phyloP scores from a whole-genome alignment of 2,113 vertebrate species.

The Dromaius novaehollandiae region DNA sequence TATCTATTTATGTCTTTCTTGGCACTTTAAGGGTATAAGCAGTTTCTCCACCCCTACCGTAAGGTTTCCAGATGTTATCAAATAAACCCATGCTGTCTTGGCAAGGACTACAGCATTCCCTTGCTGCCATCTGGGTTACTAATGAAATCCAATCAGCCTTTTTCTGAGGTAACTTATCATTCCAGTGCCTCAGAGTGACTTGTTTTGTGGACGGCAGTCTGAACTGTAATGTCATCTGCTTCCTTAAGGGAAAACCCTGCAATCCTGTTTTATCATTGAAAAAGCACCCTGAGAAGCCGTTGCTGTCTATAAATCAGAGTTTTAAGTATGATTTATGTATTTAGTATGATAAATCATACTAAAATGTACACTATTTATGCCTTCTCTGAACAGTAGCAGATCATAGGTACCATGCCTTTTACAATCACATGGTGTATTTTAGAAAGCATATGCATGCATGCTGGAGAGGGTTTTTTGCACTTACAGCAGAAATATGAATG shows the following conservation, averaged over 20 bases:
- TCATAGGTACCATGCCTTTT: background rate
- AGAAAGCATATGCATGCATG: background rate
- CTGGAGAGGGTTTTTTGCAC: background rate
- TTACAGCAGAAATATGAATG: background rate
- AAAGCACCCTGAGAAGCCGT: background rate
- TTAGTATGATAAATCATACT: background rate
- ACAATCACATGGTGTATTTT: background rate
- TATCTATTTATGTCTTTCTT: background rate
- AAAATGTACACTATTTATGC: background rate
- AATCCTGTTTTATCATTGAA: background rate
- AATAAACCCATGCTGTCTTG: background rate
- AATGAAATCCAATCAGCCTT: background rate
- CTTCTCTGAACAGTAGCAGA: background rate
- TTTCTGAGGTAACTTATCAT: background rate
- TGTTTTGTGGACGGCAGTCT: background rate
- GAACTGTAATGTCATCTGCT: background rate
- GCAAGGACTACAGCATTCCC: background rate
- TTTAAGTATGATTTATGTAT: background rate
- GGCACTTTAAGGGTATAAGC: background rate
- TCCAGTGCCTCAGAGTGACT: background rate
- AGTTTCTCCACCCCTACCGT: background rate
- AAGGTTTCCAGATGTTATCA: background rate
- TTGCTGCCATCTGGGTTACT: background rate
- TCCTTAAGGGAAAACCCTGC: background rate
- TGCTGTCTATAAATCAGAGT: background rate